Evolutionary conservation across 2,113 vertebrate species (phyloP).

Genomic region (Carassius auratus): DNA sequence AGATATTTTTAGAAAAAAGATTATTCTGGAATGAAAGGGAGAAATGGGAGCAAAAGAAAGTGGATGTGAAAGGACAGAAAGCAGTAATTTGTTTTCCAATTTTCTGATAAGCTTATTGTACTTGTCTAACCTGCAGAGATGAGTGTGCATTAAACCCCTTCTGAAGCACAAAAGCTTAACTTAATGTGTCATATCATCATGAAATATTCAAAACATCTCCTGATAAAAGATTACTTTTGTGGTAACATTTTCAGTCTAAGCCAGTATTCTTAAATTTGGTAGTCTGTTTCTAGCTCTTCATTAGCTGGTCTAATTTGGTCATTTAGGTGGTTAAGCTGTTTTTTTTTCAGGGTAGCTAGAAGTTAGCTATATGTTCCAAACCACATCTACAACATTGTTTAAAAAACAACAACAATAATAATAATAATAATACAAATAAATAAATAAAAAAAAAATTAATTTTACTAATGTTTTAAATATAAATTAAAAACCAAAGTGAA

Average conservation of each 20-base stretch:
- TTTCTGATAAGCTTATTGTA: conserved; percentile 4
- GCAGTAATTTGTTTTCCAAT: neutral
- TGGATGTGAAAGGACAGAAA: neutral
- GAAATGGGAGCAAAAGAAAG: neutral
- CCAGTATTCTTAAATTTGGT: neutral
- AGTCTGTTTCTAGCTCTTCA: neutral
- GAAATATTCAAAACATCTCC: conserved; percentile 6
- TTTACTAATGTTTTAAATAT: too few relatives aligned
- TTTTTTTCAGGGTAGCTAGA: neutral
- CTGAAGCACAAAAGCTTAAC: neutral
- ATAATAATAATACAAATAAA: too few relatives aligned
- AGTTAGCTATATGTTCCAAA: neutral
- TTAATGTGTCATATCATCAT: conserved; percentile 2
- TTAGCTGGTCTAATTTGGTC: neutral
- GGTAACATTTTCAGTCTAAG: neutral
- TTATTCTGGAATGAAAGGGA: neutral
- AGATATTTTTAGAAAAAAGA: conserved; percentile 63
- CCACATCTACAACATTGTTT: too few relatives aligned
- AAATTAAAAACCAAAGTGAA: too few relatives aligned
- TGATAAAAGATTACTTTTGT: neutral
- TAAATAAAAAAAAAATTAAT: neutral
- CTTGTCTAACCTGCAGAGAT: neutral
- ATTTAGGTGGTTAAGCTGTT: neutral
- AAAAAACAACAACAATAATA: too few relatives aligned
- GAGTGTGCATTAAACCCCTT: neutral